Conservation (phyloP, 2,113 vertebrate species). For the Xenus cinereus region DNA sequence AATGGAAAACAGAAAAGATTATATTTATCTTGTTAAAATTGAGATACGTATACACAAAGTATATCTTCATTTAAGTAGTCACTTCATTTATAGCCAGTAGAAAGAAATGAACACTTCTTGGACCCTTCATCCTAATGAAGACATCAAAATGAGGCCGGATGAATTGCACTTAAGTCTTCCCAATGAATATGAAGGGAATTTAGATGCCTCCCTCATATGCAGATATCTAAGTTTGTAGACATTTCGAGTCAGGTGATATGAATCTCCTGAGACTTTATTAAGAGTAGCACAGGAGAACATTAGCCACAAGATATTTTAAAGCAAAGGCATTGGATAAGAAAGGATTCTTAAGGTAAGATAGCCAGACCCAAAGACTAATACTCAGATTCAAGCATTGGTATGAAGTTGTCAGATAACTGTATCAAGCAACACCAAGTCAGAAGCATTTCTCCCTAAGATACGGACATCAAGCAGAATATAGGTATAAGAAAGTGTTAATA, state of each 20-base stretch:
- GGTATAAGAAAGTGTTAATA: not conserved
- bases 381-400: not conserved
- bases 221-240: not conserved
- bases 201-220: not conserved
- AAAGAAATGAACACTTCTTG: conserved; percentile 1
- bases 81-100: not conserved
- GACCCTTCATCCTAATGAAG: not conserved
- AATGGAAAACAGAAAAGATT: not conserved
- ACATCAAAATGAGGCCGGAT: not conserved
- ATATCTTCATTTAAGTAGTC: not conserved
- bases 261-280: not conserved
- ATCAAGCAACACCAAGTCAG: not conserved
- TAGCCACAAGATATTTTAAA: not conserved
- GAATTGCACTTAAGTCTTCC: not conserved
- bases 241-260: not conserved
- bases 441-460: not conserved
- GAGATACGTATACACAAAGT: not conserved
- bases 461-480: not conserved
- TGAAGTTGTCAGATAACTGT: not conserved
- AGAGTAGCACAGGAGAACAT: not conserved
- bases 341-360: not conserved
- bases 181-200: not conserved
- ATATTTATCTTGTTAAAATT: not conserved
- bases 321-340: not conserved
- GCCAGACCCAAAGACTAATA: not conserved